Base-by-base conservation (phyloP, 2,888 invertebrate genomes). In the Pammene aurita region DNA sequence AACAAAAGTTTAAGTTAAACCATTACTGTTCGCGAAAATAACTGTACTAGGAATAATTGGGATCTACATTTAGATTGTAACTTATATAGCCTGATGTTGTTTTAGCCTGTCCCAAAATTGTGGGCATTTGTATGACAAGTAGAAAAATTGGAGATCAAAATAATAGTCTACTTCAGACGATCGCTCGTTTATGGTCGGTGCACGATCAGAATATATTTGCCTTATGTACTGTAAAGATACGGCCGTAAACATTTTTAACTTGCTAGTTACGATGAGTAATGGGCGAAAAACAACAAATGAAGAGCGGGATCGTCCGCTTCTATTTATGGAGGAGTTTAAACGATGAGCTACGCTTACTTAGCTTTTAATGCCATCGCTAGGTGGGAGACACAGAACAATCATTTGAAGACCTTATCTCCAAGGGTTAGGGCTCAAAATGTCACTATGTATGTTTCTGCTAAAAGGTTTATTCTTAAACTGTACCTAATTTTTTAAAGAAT, bases 171-270 rank as follows among this genome's bases (percentile, higher is more conserved):
- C 16, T 6, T 9, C 7, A 54, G 34, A 10, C 50, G 11, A 26
- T 18, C 6, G n/a, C 34, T 34, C 34, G 7, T n/a, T 54, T 34
- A 34, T 34, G 16, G 26, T 9, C n/a, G 34, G 26, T 34, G 9
- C n/a, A 34, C 13, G 34, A 34, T 54, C 10, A 26, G 11, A 34
- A 54, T 16, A 54, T 2, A n/a, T 5, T 80, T 74, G 79, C 75
- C 84, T 86, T 80, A 85, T 85, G 86, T 85, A 83, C 82, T 80
- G 84, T 82, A 76, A 85, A 87, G 87, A 88, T 87, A 84, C 78
- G 75, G 66, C 54, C 65, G 75, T 77, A 75, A 75, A 77, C 75
- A 75, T 75, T 76, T 74, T 72, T 71, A 72, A 62, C 63, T 65
- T 65, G 63, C 46, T 57, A 58, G 42, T 35, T 35, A 35, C 62